These are phyloP conservation scores for Lagopus muta DNA, from an alignment of 2,113 vertebrate species.

Conservation along the genomic window DNA sequence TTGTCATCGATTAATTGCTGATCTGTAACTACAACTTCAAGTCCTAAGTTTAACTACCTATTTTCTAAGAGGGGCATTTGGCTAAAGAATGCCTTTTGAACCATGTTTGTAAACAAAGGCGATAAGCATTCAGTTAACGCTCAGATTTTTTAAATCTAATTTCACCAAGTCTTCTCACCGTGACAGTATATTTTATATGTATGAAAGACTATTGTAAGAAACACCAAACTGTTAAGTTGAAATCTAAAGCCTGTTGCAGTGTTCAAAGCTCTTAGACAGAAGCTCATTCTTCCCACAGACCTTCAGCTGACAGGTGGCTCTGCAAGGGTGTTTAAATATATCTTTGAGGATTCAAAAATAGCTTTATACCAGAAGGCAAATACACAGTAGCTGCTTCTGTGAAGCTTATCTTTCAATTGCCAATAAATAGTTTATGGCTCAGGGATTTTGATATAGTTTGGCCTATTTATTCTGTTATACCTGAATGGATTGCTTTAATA, in stretches of 20 bases:
- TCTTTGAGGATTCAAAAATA: slow-evolving; percentile 52
- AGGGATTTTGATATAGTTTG: slow-evolving; percentile 56
- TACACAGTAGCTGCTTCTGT: slow-evolving; percentile 12
- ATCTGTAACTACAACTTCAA: not conserved
- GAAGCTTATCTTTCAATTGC: slow-evolving; percentile 55
- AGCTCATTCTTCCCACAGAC: not conserved
- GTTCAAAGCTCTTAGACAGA: not conserved
- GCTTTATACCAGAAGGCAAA: slow-evolving; percentile 51
- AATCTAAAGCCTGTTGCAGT: not conserved
- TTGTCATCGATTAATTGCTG: not conserved
- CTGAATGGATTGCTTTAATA: slow-evolving; percentile 65
- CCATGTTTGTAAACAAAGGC: not conserved
- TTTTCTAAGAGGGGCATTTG: not conserved
- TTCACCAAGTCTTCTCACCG: not conserved
- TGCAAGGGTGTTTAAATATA: slow-evolving; percentile 19
- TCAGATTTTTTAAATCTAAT: not conserved
- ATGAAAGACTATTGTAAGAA: not conserved
- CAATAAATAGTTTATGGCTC: slow-evolving; percentile 31
- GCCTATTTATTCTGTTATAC: slow-evolving; percentile 50
- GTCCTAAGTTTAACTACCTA: not conserved
- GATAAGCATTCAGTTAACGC: not conserved
- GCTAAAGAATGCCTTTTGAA: not conserved
- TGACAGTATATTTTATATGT: not conserved
- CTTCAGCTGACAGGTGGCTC: not conserved
- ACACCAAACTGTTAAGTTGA: not conserved